These are phyloP conservation scores for Saxidomus purpurata DNA, from an alignment of 1,140 invertebrate species.

Conservation along the genomic window DNA sequence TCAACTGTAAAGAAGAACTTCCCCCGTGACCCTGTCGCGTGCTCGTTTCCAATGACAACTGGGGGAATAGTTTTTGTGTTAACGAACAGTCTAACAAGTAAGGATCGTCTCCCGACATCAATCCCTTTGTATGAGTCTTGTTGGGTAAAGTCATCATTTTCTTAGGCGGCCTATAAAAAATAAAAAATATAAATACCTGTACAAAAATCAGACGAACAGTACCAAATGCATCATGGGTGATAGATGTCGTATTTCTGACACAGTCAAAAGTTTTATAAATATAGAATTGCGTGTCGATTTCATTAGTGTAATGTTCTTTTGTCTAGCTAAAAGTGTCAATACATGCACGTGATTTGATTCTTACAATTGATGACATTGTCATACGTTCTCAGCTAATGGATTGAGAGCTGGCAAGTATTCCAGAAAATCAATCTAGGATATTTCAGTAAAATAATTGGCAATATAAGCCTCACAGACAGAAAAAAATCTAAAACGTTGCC, in stretches of 20 bases:
- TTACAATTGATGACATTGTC: too few species aligned
- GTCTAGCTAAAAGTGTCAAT: too few species aligned
- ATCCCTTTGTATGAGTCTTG: constrained; percentile 75
- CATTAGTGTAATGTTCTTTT: too few species aligned
- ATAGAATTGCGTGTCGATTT: too few species aligned
- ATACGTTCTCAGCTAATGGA: not conserved
- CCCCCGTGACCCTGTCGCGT: constrained; percentile 71
- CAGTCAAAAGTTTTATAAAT: too few species aligned
- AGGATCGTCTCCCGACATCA: constrained; percentile 87
- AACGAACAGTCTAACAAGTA: constrained; percentile 86
- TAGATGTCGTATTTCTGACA: too few species aligned
- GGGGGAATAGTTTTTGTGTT: constrained; percentile 86
- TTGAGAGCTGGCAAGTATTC: not conserved
- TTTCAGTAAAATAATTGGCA: not conserved
- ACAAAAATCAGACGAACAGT: too few species aligned
- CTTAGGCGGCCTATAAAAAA: constrained; percentile 68
- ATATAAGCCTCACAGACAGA: not conserved
- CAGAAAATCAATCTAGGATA: not conserved
- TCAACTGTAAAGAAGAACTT: constrained; percentile 82
- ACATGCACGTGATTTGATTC: too few species aligned
- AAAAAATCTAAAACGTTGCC: too few species aligned
- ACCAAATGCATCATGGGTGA: too few species aligned
- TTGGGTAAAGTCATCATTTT: constrained; percentile 75
- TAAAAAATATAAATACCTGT: not conserved
- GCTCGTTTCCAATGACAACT: constrained; percentile 83